Conservation (phyloP, 2,797 vertebrate genomes). For the Spatula versicolor region DNA sequence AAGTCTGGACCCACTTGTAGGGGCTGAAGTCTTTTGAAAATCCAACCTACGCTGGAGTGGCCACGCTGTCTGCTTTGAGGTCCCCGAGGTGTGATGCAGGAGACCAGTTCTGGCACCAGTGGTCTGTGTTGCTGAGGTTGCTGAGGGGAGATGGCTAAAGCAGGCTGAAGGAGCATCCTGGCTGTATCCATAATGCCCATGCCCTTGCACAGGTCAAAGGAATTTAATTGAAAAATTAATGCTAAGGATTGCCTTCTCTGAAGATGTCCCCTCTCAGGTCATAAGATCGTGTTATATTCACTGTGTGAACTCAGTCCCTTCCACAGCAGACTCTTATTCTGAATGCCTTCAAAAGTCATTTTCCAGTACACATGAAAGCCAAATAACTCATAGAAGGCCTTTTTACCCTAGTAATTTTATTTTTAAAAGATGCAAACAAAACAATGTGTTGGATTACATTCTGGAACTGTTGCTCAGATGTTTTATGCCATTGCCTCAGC, state of each 20-base stretch:
- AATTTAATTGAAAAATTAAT: not conserved
- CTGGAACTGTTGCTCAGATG: slow-evolving; percentile 48
- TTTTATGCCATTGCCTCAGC: slow-evolving; percentile 8
- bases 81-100: not conserved
- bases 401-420: slow-evolving; percentile 28
- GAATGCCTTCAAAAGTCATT: not conserved
- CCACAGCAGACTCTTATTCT: not conserved
- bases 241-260: not conserved
- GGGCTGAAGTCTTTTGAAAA: not conserved
- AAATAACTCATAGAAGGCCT: slow-evolving; percentile 6
- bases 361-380: slow-evolving; percentile 6
- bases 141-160: not conserved
- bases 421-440: slow-evolving; percentile 61
- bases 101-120: not conserved
- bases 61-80: not conserved
- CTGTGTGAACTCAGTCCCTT: not conserved
- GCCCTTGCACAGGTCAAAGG: not conserved
- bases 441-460: slow-evolving; percentile 52
- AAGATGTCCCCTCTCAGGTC: not conserved
- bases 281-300: not conserved
- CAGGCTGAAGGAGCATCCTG: not conserved
- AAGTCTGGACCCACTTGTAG: rapidly evolving
- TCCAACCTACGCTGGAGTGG: not conserved
- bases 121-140: not conserved
- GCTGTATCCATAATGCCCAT: not conserved